Evolutionary conservation across 1,140 invertebrate genomes (phyloP), one percentile per base, ranked within the genome.

Genomic region (Forficula auricularia): DNA sequence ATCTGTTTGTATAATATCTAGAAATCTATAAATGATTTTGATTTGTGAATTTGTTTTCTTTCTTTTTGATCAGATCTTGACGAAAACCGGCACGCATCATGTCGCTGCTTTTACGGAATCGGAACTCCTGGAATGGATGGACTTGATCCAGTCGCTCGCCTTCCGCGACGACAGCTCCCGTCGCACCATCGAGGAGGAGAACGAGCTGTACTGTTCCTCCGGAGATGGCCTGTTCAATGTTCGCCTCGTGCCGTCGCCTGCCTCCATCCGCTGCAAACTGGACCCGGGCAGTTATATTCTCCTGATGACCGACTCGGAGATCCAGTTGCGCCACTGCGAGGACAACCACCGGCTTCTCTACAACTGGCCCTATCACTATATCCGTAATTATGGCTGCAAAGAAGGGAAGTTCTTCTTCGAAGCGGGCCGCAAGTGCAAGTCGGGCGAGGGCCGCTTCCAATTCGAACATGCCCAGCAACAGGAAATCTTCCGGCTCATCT

Each of bases 361-460:
- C 47, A 81, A 73, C n/a, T 90, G 85, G 85, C 84, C 84, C 31
- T 89, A 84, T 58, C 72, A 75, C 48, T 86, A 77, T 54, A 87
- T 90, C 46, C 68, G 85, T 41, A 65, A 79, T 43, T 89, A 89
- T 61, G 84, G 85, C 16, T 81, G 82, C 49, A 73, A 75, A 45
- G 72, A 77, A 50, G 79, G 79, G 30, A 82, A 77, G 54, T 89
- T 90, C 54, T 83, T 79, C 14, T 86, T 90, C 61, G 84, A 89
- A 69, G 84, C 84, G n/a, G 86, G 86, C 3, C 66, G 85, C 46
- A 87, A 86, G 59, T 88, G 84, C 62, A 71, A 75, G 46, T 82
- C 82, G 3, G 86, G 86, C 2, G 83, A 86, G 64, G 86, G 86
- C 1, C 71, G 74, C 9, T 89, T 89, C 56, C 75, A 74, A 42